Evolutionary conservation across 2,888 invertebrate genomes (phyloP).

Genomic region (Leptinotarsa tumamoca): DNA sequence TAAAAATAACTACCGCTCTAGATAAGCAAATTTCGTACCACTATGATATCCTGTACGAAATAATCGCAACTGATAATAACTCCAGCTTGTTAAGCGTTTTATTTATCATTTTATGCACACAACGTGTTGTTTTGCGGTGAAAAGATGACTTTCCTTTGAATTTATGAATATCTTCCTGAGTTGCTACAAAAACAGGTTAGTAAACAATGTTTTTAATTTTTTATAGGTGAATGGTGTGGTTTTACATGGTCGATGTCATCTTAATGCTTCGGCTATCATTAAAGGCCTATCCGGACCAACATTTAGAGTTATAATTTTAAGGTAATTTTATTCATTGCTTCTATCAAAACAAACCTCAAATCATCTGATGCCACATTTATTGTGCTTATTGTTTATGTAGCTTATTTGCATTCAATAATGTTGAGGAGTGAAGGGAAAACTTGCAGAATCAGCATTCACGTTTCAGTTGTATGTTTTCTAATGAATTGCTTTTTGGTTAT

Average conservation of each 20-base stretch:
- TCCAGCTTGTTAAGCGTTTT: slow-evolving; percentile 46
- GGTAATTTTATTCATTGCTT: slow-evolving; percentile 71
- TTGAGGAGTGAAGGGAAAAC: not conserved
- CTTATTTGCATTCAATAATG: not conserved
- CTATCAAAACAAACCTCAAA: not conserved
- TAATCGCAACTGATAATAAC: slow-evolving; percentile 47
- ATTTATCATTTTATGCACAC: slow-evolving; percentile 43
- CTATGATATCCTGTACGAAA: slow-evolving; percentile 44
- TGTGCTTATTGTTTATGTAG: not conserved
- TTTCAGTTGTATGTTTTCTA: not conserved
- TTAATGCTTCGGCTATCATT: slow-evolving; percentile 96
- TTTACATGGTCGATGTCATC: slow-evolving; percentile 92
- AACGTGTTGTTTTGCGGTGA: slow-evolving; percentile 41
- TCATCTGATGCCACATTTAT: not conserved
- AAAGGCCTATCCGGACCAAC: slow-evolving; percentile 86
- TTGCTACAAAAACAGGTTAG: slow-evolving; percentile 59
- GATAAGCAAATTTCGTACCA: slow-evolving; percentile 46
- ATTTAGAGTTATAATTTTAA: slow-evolving; percentile 87
- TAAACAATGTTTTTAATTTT: slow-evolving; percentile 54
- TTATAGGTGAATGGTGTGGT: slow-evolving; percentile 93
- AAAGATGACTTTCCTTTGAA: slow-evolving; percentile 49
- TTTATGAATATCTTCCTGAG: slow-evolving; percentile 58
- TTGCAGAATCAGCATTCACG: not conserved
- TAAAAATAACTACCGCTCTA: slow-evolving; percentile 42
- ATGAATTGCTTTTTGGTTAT: not conserved